These are phyloP conservation scores for Aurelia sp. DNA, from an alignment of 30 jellyfish, hydroid and myxozoan species.

Conservation along the genomic window DNA sequence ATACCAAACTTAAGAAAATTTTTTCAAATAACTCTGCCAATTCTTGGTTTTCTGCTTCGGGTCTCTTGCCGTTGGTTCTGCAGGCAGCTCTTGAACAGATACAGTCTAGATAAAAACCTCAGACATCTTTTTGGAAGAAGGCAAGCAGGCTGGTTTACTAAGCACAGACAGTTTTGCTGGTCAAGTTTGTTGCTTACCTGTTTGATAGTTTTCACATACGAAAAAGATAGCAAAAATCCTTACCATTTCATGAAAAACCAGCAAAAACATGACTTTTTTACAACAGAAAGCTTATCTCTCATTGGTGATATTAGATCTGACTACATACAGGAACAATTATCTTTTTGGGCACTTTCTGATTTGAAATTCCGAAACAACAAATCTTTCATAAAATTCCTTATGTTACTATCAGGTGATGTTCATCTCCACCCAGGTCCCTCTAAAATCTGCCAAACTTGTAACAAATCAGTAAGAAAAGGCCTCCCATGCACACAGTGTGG, in stretches of 20 bases:
- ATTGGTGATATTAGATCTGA: conserved; percentile 29
- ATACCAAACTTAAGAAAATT: not conserved
- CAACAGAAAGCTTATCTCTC: conserved; percentile 34
- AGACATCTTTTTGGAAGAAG: not conserved
- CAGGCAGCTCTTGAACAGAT: conserved; percentile 4
- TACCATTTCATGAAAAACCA: conserved; percentile 28
- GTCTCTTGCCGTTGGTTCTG: conserved; percentile 27
- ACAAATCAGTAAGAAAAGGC: too few species aligned
- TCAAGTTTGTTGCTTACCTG: conserved; percentile 34
- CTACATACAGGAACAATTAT: conserved; percentile 22
- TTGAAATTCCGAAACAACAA: not conserved
- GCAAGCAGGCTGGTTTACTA: conserved; percentile 1
- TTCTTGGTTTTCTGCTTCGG: conserved; percentile 24
- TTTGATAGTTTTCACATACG: not conserved
- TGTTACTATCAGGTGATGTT: too few species aligned
- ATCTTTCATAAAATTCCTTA: too few species aligned
- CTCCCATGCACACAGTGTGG: too few species aligned
- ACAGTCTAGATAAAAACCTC: not conserved
- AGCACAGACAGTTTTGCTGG: conserved; percentile 15
- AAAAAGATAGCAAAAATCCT: not conserved
- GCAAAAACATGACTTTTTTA: conserved; percentile 12
- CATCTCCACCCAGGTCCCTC: too few species aligned
- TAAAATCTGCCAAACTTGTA: too few species aligned
- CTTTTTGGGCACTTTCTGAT: conserved; percentile 37
- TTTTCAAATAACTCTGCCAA: conserved; percentile 4